Evolutionary conservation across 2,113 vertebrate species (phyloP), one percentile per base, ranked within the genome.

Genomic region (Thamnaconus septentrionalis): DNA sequence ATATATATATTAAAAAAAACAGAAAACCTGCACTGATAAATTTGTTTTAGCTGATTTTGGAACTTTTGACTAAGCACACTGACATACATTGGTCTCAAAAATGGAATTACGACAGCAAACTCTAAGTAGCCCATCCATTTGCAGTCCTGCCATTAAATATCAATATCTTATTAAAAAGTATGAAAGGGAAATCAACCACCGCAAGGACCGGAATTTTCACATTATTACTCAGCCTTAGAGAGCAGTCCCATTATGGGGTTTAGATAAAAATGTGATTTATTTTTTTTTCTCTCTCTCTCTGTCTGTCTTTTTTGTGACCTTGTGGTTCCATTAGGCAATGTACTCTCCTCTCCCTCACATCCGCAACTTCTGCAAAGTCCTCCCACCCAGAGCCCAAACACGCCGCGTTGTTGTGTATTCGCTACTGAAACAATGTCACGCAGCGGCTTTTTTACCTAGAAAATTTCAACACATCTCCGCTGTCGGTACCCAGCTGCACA

Each of bases 321-420:
- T 86, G 87, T 78, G 76, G 80, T 85, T 87, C 89, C 89, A 89
- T 90, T 90, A 90, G 80, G 78, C 79, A 80, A 81, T 50, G 56
- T 78, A 76, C 74, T 84, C 50, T 61, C 55, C 68, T 65, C 47
- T 56, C 58, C 55, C 31, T 47, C 62, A 40, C 39, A 66, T 72
- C 71, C 77, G 75, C 65, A 86, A 86, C 82, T 85, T 88, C 46
- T 18, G 57, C 78, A 78, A 81, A 81, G 78, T 80, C 64, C 44
- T 68, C 18, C 18, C 18, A 31, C 18, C 18, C 40, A 56, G 42
- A 77, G 57, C 62, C 58, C 54, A 56, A 60, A 73, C 41, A 56
- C 56, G 69, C 46, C 41, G 44, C 5, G 44, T 44, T 31, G n/a
- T 50, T 50, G 8, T 9, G 40, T 56, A 68, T 50, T 45, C 18